Evolutionary conservation across 1,140 invertebrate species (phyloP).

Genomic region (Caerostris extrusa): DNA sequence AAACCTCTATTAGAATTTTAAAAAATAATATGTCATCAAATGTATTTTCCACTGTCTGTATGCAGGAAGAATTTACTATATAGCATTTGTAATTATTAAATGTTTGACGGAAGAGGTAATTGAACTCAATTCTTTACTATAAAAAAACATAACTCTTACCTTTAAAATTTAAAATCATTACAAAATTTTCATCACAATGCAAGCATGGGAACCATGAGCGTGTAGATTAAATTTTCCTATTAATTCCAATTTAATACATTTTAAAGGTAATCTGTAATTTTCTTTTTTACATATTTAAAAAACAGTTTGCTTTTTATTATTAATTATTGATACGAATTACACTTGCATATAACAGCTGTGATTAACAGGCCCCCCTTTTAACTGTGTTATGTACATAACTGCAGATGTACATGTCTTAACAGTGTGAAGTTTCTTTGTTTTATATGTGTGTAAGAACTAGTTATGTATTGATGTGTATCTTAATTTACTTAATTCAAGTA

Average conservation of each 20-base stretch:
- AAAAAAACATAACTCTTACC: too few relatives aligned
- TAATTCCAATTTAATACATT: background rate
- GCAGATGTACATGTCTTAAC: conserved; percentile 70
- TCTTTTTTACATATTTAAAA: background rate
- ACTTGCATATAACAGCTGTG: conserved; percentile 67
- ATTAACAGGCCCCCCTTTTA: conserved; percentile 66
- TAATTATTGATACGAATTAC: conserved; percentile 71
- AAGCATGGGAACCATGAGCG: too few relatives aligned
- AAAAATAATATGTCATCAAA: too few relatives aligned
- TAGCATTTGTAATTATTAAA: too few relatives aligned
- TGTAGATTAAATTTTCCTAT: background rate
- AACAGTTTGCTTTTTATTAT: conserved; percentile 3
- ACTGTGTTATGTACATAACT: conserved; percentile 76
- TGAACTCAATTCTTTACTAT: too few relatives aligned
- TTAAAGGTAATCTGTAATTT: background rate
- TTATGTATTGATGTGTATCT: conserved; percentile 22
- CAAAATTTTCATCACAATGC: background rate
- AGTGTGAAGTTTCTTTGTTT: conserved; percentile 37
- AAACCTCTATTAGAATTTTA: too few relatives aligned
- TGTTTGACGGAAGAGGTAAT: too few relatives aligned
- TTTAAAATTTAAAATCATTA: background rate
- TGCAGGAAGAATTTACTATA: too few relatives aligned
- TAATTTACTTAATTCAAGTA: conserved; percentile 11
- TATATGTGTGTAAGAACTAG: conserved; percentile 69
- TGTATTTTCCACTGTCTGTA: too few relatives aligned